Conservation (phyloP, 2,113 vertebrate genomes). For the Felis catus region DNA sequence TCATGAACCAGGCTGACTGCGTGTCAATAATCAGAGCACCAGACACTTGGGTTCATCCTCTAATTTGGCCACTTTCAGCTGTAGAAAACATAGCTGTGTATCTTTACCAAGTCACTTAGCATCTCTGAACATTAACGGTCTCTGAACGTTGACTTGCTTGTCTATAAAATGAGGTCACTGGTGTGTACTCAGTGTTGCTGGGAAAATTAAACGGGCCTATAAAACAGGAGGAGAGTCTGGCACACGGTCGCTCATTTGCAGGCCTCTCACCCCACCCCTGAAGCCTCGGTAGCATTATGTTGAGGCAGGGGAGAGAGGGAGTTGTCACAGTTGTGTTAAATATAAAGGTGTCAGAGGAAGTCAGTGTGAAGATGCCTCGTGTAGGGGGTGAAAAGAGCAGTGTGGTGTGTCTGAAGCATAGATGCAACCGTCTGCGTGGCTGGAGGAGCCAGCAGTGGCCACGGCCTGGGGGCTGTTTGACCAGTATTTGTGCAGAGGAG, state of each 20-base stretch:
- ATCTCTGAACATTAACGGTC: not conserved
- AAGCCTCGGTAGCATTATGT: not conserved
- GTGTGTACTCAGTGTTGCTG: not conserved
- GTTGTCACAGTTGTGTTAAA: not conserved
- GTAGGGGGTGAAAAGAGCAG: not conserved
- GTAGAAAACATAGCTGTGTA: not conserved
- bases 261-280: not conserved
- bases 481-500: not conserved
- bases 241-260: not conserved
- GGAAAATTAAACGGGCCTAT: not conserved
- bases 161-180: conserved; percentile 31
- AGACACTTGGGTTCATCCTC: not conserved
- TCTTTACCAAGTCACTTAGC: not conserved
- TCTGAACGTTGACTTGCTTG: not conserved
- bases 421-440: not conserved
- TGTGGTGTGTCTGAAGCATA: not conserved
- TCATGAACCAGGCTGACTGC: not conserved
- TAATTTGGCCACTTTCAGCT: not conserved
- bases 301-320: not conserved
- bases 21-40: not conserved
- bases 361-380: not conserved
- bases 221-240: not conserved
- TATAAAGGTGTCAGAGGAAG: conserved; percentile 34
- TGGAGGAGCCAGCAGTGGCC: not conserved
- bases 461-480: too few relatives aligned